Percentiles rank a stretch among this genome's conserved stretches.
These are phyloP conservation scores for Anarsia innoxiella DNA, from an alignment of 2,888 invertebrate species.

Conservation along the genomic window DNA sequence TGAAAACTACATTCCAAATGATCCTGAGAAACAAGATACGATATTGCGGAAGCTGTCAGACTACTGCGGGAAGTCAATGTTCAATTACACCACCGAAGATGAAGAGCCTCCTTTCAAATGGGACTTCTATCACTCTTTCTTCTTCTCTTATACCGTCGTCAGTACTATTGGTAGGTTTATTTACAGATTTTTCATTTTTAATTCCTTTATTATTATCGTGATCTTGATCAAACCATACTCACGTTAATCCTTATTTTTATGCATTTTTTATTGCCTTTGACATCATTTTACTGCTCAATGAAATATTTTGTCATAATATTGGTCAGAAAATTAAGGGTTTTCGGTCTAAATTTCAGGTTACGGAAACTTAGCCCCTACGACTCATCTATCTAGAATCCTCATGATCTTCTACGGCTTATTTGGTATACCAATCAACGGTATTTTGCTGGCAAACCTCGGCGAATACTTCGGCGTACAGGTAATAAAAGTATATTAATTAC, in stretches of 20 bases:
- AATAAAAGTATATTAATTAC: no score
- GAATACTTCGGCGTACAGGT: slow-evolving; percentile 90
- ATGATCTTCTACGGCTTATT: slow-evolving; percentile 92
- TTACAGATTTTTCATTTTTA: not conserved
- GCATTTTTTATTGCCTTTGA: no score
- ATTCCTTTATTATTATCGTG: no score
- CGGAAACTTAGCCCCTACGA: slow-evolving; percentile 91
- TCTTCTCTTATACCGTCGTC: slow-evolving; percentile 93
- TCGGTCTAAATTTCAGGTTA: slow-evolving; percentile 77
- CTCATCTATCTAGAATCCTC: slow-evolving; percentile 84
- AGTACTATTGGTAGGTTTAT: slow-evolving; percentile 87
- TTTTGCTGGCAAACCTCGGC: slow-evolving; percentile 85
- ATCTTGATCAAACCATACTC: no score
- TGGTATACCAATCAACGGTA: slow-evolving; percentile 90
- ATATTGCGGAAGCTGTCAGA: slow-evolving; percentile 78
- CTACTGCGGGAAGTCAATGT: slow-evolving; percentile 85
- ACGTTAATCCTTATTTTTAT: no score
- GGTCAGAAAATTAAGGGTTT: not conserved
- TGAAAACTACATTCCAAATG: slow-evolving; percentile 72
- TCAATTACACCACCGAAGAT: slow-evolving; percentile 77
- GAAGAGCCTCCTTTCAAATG: slow-evolving; percentile 79
- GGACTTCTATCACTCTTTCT: slow-evolving; percentile 94
- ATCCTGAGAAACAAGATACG: slow-evolving; percentile 70
- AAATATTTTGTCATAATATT: no score
- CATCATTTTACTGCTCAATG: no score